These are phyloP conservation scores for Cyanoderma ruficeps DNA, from an alignment of 2,113 vertebrate genomes.

Conservation along the genomic window DNA sequence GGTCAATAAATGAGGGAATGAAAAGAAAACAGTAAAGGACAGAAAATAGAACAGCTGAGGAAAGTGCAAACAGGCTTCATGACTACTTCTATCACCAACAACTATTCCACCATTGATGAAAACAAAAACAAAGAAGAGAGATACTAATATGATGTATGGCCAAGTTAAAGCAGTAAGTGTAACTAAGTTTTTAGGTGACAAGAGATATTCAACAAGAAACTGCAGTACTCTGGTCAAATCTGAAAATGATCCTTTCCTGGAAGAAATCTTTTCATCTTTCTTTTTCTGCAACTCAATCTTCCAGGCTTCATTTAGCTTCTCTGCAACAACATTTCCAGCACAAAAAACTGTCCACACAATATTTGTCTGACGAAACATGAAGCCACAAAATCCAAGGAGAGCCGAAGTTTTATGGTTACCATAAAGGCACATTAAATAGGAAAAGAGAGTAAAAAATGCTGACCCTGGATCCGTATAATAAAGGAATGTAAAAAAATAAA, in stretches of 20 bases:
- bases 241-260: conserved; percentile 70
- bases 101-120: conserved; percentile 88
- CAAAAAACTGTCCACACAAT: conserved; percentile 94
- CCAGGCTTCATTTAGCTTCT: conserved; percentile 88
- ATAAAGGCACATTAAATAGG: conserved; percentile 95
- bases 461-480: conserved; percentile 96
- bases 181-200: conserved; percentile 70
- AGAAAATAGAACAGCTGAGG: conserved; percentile 96
- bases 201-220: conserved; percentile 79
- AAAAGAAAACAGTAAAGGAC: conserved; percentile 87
- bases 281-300: conserved; percentile 83
- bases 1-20: conserved; percentile 81
- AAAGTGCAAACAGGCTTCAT: conserved; percentile 89
- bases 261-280: conserved; percentile 80
- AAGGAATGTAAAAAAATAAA: conserved; percentile 98
- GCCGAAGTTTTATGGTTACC: conserved; percentile 91
- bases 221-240: conserved; percentile 71
- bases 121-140: conserved; percentile 80
- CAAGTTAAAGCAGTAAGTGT: conserved; percentile 76
- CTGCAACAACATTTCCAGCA: conserved; percentile 82
- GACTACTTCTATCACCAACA: conserved; percentile 88
- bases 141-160: conserved; percentile 81
- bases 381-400: conserved; percentile 85
- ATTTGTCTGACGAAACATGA: conserved; percentile 96
- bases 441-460: conserved; percentile 92